Evolutionary conservation across 2,888 invertebrate species (phyloP), one percentile per base, ranked within the genome.

Genomic region (Polylopha cassiicola): DNA sequence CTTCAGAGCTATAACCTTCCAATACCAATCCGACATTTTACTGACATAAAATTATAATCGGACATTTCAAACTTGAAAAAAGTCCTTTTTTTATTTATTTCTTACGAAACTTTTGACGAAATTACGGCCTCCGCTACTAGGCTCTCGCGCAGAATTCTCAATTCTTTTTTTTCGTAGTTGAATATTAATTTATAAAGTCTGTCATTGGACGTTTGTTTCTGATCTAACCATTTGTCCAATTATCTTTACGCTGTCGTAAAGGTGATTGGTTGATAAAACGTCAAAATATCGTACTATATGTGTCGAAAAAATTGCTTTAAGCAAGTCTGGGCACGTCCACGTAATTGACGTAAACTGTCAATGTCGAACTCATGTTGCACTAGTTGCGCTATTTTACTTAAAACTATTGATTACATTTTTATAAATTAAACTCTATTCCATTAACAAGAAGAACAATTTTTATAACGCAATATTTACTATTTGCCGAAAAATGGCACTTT

Each of bases 21-120:
- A 77, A 77, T 73, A 77, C 81, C 81, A 81, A 48, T 68, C 65
- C 69, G 75, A 79, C 84, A 85, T 85, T 76, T 70, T 84, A 69
- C 58, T 67, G 66, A 61, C 48, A 65, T 61, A 55, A 74, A 75
- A 74, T 64, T 65, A 74, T 65, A 66, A 65, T 62, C 63, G 70
- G 61, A 73, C 84, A 84, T 84, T 58, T 71, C 79, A 79, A 67
- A 50, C 56, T 56, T 49, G 50, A 54, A 36, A 16, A 28, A 9
- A 27, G 24, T 36, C 17, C 10, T 27, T 14, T 31, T 39, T 20
- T 21, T 61, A 60, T 66, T 58, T 62, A 63, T 57, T 50, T 61
- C 67, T 69, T 74, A 73, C 51, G 69, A 78, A 79, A 78, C 61
- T 61, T 55, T 48, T 17, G 34, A 41, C 55, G 50, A 52, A 55